Conservation (phyloP, 2,113 vertebrate species). For the Arenaria interpres region DNA sequence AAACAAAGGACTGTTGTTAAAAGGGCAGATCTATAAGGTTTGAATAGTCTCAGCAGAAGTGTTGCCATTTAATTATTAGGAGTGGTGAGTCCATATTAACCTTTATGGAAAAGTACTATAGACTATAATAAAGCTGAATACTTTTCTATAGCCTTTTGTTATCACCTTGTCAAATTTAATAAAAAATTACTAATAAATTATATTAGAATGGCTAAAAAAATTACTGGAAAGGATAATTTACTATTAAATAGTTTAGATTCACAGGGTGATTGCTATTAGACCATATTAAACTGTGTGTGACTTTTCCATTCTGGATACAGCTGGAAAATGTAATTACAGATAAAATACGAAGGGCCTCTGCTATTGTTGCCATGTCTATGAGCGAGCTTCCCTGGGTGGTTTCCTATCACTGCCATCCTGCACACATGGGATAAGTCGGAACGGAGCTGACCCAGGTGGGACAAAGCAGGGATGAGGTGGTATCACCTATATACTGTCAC, state of each 20-base stretch:
- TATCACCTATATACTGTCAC: too few relatives aligned
- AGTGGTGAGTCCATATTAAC: background rate
- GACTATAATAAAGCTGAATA: background rate
- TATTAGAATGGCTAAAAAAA: background rate
- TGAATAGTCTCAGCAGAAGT: background rate
- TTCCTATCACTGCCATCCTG: background rate
- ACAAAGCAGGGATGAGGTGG: background rate
- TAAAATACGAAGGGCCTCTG: background rate
- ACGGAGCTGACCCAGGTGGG: fast-evolving
- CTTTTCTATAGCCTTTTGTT: conserved; percentile 9
- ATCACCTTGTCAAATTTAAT: conserved; percentile 10
- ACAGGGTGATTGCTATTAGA: background rate
- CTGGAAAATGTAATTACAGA: background rate
- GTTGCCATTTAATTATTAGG: background rate
- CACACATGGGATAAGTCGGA: fast-evolving
- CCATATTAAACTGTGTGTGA: background rate
- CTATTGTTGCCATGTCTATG: background rate
- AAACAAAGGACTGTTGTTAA: background rate
- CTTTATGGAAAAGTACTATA: background rate
- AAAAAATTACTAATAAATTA: background rate
- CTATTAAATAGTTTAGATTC: background rate
- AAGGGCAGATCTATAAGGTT: background rate
- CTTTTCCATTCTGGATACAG: background rate
- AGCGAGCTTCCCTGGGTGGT: background rate
- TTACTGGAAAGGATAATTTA: background rate